phyloP scores from a whole-genome alignment of 2,888 invertebrate species.

The Dynastes grantii region DNA sequence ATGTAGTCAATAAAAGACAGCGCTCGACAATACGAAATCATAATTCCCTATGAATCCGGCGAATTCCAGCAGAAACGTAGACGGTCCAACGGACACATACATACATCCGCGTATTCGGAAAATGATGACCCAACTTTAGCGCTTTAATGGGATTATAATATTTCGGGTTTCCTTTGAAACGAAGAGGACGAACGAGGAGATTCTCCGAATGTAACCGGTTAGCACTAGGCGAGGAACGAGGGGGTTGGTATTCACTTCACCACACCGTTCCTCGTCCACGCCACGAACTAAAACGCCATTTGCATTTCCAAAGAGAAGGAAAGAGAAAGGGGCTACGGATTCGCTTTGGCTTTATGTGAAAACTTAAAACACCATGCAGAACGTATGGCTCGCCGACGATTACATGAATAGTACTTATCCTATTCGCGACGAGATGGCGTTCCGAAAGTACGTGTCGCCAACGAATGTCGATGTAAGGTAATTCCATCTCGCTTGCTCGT shows the following conservation, averaged over 20 bases:
- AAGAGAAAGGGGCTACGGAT: constrained; percentile 49
- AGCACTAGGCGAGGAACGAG: background rate
- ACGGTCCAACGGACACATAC: too few species aligned
- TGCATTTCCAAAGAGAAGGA: constrained; percentile 56
- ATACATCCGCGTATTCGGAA: constrained; percentile 51
- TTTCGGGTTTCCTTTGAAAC: constrained; percentile 59
- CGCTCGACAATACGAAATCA: constrained; percentile 37
- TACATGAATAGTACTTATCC: constrained; percentile 53
- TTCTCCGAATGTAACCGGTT: background rate
- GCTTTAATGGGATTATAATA: constrained; percentile 59
- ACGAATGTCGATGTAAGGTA: too few species aligned
- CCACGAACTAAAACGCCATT: constrained; percentile 53
- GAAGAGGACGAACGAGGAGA: constrained; percentile 45
- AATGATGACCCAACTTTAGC: constrained; percentile 58
- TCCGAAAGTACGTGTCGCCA: constrained; percentile 5
- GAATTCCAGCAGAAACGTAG: constrained; percentile 6
- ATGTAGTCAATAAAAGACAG: constrained; percentile 55
- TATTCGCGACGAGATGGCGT: constrained; percentile 34
- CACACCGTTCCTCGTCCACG: background rate
- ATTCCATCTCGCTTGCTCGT: background rate
- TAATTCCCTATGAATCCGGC: background rate
- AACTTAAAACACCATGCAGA: constrained; percentile 15
- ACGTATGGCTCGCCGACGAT: constrained; percentile 54
- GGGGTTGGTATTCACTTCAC: constrained; percentile 18
- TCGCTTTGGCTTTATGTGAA: constrained; percentile 53